Conservation (phyloP, 2,113 vertebrate species). For the Rhinolophus ferrumequinum region DNA sequence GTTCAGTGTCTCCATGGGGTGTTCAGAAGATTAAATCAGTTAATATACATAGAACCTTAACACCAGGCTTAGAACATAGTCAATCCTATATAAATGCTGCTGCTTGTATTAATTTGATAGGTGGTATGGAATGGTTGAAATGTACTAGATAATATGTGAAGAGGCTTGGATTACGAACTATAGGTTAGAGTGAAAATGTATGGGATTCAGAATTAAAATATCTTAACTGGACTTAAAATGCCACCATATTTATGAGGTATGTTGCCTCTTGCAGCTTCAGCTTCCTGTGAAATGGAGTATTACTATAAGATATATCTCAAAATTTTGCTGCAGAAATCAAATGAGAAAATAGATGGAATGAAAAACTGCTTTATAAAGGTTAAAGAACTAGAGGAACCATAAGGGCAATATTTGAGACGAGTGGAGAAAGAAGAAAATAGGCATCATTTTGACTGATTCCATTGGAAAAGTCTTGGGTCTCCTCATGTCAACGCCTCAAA, state of each 20-base stretch:
- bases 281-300: background rate
- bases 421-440: background rate
- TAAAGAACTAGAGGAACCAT: background rate
- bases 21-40: slow-evolving; percentile 5
- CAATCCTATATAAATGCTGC: background rate
- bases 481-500: background rate
- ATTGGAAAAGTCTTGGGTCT: background rate
- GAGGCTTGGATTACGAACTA: background rate
- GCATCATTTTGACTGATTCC: background rate
- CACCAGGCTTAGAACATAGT: background rate
- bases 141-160: background rate
- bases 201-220: background rate
- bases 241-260: background rate
- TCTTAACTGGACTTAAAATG: background rate
- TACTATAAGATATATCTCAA: background rate
- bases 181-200: background rate
- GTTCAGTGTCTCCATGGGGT: background rate
- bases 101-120: background rate
- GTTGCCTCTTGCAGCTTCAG: background rate
- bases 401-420: background rate
- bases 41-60: background rate
- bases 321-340: slow-evolving; percentile 15
- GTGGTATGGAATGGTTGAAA: background rate
- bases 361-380: background rate
- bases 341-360: background rate